phyloP scores from a whole-genome alignment of 2,797 vertebrate genomes.

The Pelobates cultripes region DNA sequence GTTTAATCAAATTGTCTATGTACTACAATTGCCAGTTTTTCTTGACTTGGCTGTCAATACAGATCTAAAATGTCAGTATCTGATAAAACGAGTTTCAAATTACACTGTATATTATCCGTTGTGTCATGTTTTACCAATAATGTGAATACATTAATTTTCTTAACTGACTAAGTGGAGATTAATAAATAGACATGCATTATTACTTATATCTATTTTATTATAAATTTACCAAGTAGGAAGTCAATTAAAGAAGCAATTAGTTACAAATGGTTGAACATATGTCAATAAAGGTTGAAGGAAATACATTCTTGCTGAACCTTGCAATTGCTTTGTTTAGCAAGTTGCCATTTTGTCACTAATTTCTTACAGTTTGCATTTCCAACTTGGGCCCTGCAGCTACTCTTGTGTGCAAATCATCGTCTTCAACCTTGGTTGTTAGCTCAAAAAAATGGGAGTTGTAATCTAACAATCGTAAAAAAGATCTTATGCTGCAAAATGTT shows the following conservation, averaged over 20 bases:
- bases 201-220: not conserved
- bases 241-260: not conserved
- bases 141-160: not conserved
- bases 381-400: too few relatives aligned
- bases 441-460: too few relatives aligned
- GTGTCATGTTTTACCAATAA: not conserved
- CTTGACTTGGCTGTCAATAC: not conserved
- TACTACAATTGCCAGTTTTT: not conserved
- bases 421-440: too few relatives aligned
- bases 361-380: too few relatives aligned
- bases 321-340: too few relatives aligned
- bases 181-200: not conserved
- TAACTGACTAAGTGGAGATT: not conserved
- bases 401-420: too few relatives aligned
- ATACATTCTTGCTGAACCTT: not conserved
- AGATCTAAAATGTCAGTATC: not conserved
- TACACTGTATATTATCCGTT: not conserved
- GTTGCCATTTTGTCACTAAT: too few relatives aligned
- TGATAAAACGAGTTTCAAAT: not conserved
- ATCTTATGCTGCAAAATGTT: too few relatives aligned
- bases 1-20: too few relatives aligned
- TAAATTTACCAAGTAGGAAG: not conserved
- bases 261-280: not conserved
- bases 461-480: too few relatives aligned
- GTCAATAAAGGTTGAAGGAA: not conserved